These are phyloP conservation scores for Phrixothrix hirtus DNA, from an alignment of 2,888 invertebrate genomes.

Conservation along the genomic window DNA sequence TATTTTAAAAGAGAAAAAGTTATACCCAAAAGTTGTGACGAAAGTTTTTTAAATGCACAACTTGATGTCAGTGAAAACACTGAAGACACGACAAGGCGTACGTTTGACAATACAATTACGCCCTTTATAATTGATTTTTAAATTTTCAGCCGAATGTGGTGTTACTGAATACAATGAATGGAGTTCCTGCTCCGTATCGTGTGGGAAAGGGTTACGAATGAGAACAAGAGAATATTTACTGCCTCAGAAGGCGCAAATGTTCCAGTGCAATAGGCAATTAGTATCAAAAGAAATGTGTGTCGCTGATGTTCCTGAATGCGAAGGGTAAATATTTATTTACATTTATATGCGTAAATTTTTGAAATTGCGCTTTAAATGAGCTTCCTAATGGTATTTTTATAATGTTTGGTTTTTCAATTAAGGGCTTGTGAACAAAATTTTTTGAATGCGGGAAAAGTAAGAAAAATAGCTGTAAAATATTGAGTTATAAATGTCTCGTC, in stretches of 20 bases:
- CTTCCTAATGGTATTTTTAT: too few relatives aligned
- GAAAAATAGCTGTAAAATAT: too few relatives aligned
- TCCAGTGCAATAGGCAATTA: constrained; percentile 73
- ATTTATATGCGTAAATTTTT: too few relatives aligned
- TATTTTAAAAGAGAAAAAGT: constrained; percentile 76
- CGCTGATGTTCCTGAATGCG: constrained; percentile 73
- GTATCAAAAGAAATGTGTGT: constrained; percentile 91
- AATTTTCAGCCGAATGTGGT: constrained; percentile 73
- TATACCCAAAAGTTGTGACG: constrained; percentile 75
- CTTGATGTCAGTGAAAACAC: constrained; percentile 69
- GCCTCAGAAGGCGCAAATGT: constrained; percentile 73
- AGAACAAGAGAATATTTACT: constrained; percentile 72
- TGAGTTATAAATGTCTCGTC: too few relatives aligned
- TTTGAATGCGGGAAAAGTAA: too few relatives aligned
- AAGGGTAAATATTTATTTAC: too few relatives aligned
- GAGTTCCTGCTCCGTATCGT: constrained; percentile 82
- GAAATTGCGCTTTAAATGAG: too few relatives aligned
- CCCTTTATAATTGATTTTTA: neutral
- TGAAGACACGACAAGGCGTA: constrained; percentile 70
- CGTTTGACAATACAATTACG: too few relatives aligned
- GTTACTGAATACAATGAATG: constrained; percentile 76
- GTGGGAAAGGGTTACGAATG: constrained; percentile 86
- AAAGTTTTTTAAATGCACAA: constrained; percentile 63
- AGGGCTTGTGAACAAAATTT: too few relatives aligned
- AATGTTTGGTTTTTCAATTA: too few relatives aligned